Conservation (phyloP, 2,797 vertebrate species). For the Acrossocheilus wenchowensis region DNA sequence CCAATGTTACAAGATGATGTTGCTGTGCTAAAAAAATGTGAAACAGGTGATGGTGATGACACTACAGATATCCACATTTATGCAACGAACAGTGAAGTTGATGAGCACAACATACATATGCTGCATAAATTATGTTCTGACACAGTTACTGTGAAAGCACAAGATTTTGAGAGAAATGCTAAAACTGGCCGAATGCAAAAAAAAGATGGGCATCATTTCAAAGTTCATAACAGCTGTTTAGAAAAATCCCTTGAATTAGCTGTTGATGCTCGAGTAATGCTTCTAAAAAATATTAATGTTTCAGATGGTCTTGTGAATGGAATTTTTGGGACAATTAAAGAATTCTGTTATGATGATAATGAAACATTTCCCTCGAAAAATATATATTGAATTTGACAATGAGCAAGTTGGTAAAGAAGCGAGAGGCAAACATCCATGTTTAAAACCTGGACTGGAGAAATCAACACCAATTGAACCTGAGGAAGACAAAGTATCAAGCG, state of each 20-base stretch:
- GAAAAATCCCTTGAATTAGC: background rate
- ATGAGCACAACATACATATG: background rate
- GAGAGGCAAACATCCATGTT: background rate
- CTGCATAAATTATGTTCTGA: background rate
- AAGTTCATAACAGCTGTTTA: background rate
- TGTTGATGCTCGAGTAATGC: background rate
- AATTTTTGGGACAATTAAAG: background rate
- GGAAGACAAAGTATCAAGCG: no score
- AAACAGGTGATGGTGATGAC: background rate
- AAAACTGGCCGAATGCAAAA: background rate
- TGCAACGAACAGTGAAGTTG: background rate
- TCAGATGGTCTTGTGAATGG: background rate
- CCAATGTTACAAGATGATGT: background rate
- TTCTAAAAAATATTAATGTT: background rate
- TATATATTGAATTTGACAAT: slow-evolving; percentile 27
- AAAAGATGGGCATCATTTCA: background rate
- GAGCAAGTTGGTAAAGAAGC: background rate
- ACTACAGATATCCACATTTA: background rate
- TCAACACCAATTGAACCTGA: no score
- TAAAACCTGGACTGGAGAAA: no score
- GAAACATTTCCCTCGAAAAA: slow-evolving; percentile 7
- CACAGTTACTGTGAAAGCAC: background rate
- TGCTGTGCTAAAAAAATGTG: background rate
- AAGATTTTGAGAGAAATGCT: slow-evolving; percentile 9
- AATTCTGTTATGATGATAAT: background rate